Percentiles rank a stretch among this genome's conserved stretches.
Evolutionary conservation across 2,888 invertebrate genomes (phyloP).

Genomic region (Drosophila borealis): DNA sequence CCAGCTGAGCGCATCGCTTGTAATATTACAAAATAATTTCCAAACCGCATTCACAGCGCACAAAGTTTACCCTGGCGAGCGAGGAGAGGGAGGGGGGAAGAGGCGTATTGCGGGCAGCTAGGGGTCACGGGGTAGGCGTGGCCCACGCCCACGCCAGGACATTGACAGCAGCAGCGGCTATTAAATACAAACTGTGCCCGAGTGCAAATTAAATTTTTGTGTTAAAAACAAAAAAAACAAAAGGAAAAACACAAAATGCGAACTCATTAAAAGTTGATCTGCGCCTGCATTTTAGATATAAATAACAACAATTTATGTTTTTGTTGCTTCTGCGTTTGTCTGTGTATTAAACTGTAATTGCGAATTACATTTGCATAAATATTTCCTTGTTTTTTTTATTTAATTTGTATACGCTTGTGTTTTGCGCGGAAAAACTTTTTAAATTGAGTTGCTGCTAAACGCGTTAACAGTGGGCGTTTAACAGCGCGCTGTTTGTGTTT

Average conservation of each 20-base stretch:
- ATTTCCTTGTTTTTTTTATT: conserved; percentile 28
- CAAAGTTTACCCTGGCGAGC: conserved; percentile 44
- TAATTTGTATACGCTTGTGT: conserved; percentile 20
- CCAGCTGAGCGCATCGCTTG: conserved; percentile 76
- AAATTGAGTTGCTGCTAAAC: conserved; percentile 26
- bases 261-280: conserved; percentile 74
- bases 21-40: conserved; percentile 78
- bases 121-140: conserved; percentile 15
- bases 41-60: conserved; percentile 66
- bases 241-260: conserved; percentile 22
- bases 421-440: conserved; percentile 11
- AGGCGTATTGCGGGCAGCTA: conserved; percentile 1
- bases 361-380: conserved; percentile 54
- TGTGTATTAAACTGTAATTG: conserved; percentile 43
- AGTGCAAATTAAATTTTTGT: conserved; percentile 70
- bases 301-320: conserved; percentile 64
- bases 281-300: conserved; percentile 45
- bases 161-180: conserved; percentile 54
- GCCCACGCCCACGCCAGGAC: conserved; percentile 27
- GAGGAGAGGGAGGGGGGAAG: not conserved
- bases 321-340: conserved; percentile 14
- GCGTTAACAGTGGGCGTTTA: conserved; percentile 13
- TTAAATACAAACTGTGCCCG: conserved; percentile 53
- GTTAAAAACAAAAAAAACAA: conserved; percentile 33
- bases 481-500: conserved; percentile 4